phyloP scores from a whole-genome alignment of 2,888 invertebrate genomes.

The Deroplatys truncata region DNA sequence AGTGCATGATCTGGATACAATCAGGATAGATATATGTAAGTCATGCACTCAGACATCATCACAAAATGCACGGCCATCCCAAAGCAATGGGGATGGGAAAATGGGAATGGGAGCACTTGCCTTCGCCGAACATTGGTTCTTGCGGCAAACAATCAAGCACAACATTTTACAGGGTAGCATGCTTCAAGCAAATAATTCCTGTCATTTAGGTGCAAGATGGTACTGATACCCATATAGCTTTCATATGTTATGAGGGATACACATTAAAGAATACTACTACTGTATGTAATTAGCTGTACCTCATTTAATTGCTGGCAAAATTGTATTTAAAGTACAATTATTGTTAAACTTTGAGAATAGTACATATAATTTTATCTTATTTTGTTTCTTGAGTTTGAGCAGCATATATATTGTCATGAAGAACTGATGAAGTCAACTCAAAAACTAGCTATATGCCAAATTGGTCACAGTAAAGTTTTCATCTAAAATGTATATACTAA shows the following conservation, averaged over 20 bases:
- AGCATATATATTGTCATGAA: too few relatives aligned
- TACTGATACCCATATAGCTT: neutral
- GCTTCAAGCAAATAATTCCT: neutral
- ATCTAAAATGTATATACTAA: too few relatives aligned
- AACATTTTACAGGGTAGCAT: neutral
- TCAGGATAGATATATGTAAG: neutral
- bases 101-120: slow-evolving; percentile 9
- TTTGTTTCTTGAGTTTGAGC: too few relatives aligned
- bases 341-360: too few relatives aligned
- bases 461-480: too few relatives aligned
- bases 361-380: too few relatives aligned
- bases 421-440: too few relatives aligned
- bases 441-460: too few relatives aligned
- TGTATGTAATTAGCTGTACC: too few relatives aligned
- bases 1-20: neutral
- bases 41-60: neutral
- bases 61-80: neutral
- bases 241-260: neutral
- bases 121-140: slow-evolving; percentile 22
- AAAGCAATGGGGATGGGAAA: neutral
- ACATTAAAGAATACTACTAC: neutral
- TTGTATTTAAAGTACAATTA: too few relatives aligned
- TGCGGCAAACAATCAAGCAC: slow-evolving; percentile 2
- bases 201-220: neutral
- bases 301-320: too few relatives aligned